A percentile compares a stretch with the other conserved stretches of the same genome.
Evolutionary conservation across 2,113 vertebrate species (phyloP).

Genomic region (Fulica atra): DNA sequence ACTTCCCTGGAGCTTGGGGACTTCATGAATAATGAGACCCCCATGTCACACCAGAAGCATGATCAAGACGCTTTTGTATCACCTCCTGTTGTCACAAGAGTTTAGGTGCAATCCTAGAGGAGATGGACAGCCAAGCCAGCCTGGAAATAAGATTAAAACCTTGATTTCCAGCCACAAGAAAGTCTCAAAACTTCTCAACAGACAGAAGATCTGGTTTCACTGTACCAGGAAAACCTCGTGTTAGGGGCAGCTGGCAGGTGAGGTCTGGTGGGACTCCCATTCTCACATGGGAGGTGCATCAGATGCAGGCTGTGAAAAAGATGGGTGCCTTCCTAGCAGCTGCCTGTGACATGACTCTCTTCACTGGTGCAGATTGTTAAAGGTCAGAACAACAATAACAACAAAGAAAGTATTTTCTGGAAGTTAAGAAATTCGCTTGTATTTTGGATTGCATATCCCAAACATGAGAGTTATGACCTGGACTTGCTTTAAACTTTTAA

Average conservation of each 20-base stretch:
- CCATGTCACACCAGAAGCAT: neutral
- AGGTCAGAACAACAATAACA: neutral
- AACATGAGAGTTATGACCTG: neutral
- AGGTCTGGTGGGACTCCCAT: neutral
- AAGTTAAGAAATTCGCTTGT: neutral
- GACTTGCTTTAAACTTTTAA: neutral
- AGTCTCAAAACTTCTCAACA: neutral
- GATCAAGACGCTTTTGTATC: neutral
- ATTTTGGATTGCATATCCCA: neutral
- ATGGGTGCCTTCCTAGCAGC: neutral
- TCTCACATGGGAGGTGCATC: fast-evolving
- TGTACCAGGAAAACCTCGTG: fast-evolving
- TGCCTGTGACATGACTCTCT: neutral
- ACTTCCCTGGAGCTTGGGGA: neutral
- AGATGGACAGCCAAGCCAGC: neutral
- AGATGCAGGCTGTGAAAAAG: neutral
- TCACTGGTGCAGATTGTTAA: neutral
- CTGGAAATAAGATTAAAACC: neutral
- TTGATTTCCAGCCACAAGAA: neutral
- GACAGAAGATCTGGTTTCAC: neutral
- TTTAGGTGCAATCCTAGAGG: neutral
- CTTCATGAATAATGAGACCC: neutral
- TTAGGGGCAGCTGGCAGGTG: neutral
- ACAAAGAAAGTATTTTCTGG: neutral
- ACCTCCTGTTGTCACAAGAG: neutral